These are phyloP conservation scores for Heterocephalus glaber DNA, from an alignment of 2,113 vertebrate species.

Conservation along the genomic window DNA sequence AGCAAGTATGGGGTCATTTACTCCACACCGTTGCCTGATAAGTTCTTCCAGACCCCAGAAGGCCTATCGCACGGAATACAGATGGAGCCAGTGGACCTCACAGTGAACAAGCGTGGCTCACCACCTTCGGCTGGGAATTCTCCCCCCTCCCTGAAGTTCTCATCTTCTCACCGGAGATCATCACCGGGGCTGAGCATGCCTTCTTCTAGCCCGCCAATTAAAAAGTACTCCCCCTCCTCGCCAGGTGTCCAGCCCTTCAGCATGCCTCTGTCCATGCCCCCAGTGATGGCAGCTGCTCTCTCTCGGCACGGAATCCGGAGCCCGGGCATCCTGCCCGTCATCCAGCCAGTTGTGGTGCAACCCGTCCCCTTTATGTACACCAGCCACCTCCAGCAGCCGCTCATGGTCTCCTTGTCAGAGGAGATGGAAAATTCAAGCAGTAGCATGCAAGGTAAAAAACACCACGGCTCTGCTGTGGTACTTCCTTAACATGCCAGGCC, in stretches of 20 bases:
- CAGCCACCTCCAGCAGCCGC: conserved; percentile 90
- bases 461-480: accelerated
- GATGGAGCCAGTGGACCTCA: conserved; percentile 96
- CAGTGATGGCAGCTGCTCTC: conserved; percentile 89
- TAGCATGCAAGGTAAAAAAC: conserved; percentile 87
- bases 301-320: conserved; percentile 87
- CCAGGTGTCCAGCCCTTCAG: conserved; percentile 85
- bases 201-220: conserved; percentile 86
- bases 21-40: conserved; percentile 84
- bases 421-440: conserved; percentile 86
- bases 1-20: conserved; percentile 89
- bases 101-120: conserved; percentile 92
- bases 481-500: accelerated
- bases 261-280: conserved; percentile 87
- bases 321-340: conserved; percentile 91
- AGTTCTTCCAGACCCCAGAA: conserved; percentile 85
- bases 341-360: conserved; percentile 93
- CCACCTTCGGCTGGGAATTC: conserved; percentile 87
- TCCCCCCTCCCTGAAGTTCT: conserved; percentile 89
- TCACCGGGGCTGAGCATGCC: conserved; percentile 86
- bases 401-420: conserved; percentile 92
- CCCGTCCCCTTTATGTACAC: conserved; percentile 93
- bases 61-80: conserved; percentile 88
- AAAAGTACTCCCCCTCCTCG: conserved; percentile 85
- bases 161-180: conserved; percentile 84